phyloP scores from a whole-genome alignment of 2,888 invertebrate species.

The Anarsia innoxiella region DNA sequence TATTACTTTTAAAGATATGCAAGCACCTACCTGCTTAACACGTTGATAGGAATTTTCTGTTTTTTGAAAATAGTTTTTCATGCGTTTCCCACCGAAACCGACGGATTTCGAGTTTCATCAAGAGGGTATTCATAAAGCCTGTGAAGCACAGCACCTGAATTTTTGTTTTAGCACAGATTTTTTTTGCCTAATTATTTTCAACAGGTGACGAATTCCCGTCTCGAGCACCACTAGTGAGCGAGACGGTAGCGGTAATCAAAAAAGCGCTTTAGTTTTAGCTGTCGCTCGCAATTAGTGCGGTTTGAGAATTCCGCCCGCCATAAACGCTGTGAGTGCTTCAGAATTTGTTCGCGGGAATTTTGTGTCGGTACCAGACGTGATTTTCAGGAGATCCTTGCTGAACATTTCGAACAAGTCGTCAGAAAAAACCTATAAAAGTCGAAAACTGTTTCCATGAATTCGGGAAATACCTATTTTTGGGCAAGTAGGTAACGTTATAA shows the following conservation, averaged over 20 bases:
- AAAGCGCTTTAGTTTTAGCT: slow-evolving; percentile 54
- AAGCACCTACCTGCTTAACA: too few species aligned
- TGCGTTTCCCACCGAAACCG: too few species aligned
- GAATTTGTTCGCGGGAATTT: not conserved
- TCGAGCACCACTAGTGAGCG: slow-evolving; percentile 59
- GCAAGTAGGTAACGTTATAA: too few species aligned
- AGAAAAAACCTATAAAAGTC: too few species aligned
- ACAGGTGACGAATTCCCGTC: slow-evolving; percentile 73
- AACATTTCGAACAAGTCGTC: too few species aligned
- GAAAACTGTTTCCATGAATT: too few species aligned
- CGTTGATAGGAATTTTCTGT: too few species aligned
- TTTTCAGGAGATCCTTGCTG: too few species aligned
- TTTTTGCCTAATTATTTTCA: slow-evolving; percentile 76
- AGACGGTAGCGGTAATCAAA: slow-evolving; percentile 52
- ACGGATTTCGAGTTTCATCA: slow-evolving; percentile 41
- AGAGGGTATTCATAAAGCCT: slow-evolving; percentile 58
- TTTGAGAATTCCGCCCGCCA: slow-evolving; percentile 29
- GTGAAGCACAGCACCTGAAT: slow-evolving; percentile 58
- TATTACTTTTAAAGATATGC: too few species aligned
- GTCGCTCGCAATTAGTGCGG: slow-evolving; percentile 62
- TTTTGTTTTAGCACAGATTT: slow-evolving; percentile 70
- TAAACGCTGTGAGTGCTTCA: not conserved
- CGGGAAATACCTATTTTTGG: too few species aligned
- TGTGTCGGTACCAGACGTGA: not conserved
- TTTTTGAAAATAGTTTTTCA: too few species aligned